Conservation (phyloP, 2,888 invertebrate species). For the Syritta pipiens region DNA sequence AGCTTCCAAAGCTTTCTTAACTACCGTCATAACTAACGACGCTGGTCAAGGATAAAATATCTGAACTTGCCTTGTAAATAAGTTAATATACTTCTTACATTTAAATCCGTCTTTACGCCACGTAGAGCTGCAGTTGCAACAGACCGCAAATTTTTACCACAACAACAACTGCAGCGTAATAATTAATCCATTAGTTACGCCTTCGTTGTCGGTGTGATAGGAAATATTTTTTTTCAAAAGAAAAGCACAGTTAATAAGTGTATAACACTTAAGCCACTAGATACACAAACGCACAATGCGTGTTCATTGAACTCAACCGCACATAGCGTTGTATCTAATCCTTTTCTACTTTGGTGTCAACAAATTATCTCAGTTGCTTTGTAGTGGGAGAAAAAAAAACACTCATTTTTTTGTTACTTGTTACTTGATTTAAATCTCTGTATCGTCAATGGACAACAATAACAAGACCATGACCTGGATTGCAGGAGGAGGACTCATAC, state of each 20-base stretch:
- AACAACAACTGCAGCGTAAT: conserved; percentile 5
- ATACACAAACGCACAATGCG: not conserved
- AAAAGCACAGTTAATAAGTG: not conserved
- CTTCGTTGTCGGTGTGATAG: too few relatives aligned
- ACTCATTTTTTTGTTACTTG: not conserved
- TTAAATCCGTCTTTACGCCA: too few relatives aligned
- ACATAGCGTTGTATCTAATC: not conserved
- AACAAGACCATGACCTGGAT: conserved; percentile 47
- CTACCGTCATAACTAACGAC: too few relatives aligned
- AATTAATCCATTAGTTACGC: conserved; percentile 39
- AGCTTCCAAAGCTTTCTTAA: too few relatives aligned
- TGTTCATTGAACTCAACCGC: conserved; percentile 32
- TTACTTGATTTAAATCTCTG: conserved; percentile 1
- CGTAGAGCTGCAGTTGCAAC: too few relatives aligned
- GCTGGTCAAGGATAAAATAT: too few relatives aligned
- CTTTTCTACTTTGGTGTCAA: conserved; percentile 22
- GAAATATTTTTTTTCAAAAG: too few relatives aligned
- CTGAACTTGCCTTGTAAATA: too few relatives aligned
- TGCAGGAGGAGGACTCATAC: conserved; percentile 14
- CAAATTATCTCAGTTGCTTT: conserved; percentile 23
- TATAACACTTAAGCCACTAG: not conserved
- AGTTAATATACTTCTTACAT: too few relatives aligned
- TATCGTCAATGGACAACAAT: conserved; percentile 37
- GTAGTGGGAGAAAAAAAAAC: conserved; percentile 1
- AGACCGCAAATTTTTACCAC: too few relatives aligned